Base-by-base conservation (phyloP, 2,888 invertebrate genomes). In the Ceriagrion tenellum region DNA sequence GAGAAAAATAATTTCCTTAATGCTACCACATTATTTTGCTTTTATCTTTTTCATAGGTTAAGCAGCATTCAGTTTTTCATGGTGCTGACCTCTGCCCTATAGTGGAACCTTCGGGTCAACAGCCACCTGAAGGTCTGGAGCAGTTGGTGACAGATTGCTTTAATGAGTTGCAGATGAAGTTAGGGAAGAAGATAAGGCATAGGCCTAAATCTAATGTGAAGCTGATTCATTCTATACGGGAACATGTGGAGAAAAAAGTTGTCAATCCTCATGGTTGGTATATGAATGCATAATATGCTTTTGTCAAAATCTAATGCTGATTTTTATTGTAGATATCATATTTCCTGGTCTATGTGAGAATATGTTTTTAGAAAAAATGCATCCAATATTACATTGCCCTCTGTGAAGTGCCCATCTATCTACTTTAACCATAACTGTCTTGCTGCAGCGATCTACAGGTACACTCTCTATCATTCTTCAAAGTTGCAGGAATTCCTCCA, bases 101-200 rank as follows among this genome's bases (percentile, higher is more conserved):
- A 40, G 95, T 95, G 26, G 23, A 69, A 26, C 59, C 56, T 30
- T 88, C 95, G 40, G 95, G 95, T 35, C 89, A 88, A 26, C 56
- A 88, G 30, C 88, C 88, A 47, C 95, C 95, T 40, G 88, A 95
- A 40, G 95, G 95, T 10, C 63, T 95, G 20, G 89, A 89, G 59
- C 88, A 95, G n/a, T 88, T 89, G 81, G 40, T 95, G 26, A 74
- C 81, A n/a, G 88, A 88, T 74, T 93, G 93, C 35, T 91, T 91
- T 23, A 91, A 91, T 63, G 63, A 91, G 30, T n/a, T 93, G 26
- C 63, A 18, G 74, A 26, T 55, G n/a, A 89, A 89, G 89, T 55
- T 89, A 4, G 89, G 55, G 12, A 89, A 89, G 55, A 89, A 55
- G 89, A 55, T 55, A n/a, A 89, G 89, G 13, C 81, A 35, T 0